phyloP scores from a whole-genome alignment of 2,888 invertebrate species.

The Galerucella pusilla region DNA sequence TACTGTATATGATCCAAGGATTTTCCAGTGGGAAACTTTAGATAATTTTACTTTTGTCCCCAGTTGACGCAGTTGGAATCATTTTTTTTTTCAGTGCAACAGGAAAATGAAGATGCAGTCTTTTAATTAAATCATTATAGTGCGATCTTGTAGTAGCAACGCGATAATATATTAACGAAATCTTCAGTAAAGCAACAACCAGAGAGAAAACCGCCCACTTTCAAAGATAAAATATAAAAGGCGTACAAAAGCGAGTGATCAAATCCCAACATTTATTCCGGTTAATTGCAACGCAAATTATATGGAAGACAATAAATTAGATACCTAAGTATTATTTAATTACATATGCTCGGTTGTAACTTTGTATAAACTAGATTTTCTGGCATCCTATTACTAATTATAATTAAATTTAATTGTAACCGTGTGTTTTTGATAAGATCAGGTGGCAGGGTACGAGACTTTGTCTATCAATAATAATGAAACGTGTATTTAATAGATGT shows the following conservation, averaged over 20 bases:
- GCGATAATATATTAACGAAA: conserved; percentile 42
- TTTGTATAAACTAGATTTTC: conserved; percentile 50
- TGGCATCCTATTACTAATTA: conserved; percentile 55
- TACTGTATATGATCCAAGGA: too few species aligned
- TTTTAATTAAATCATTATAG: conserved; percentile 48
- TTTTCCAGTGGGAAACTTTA: too few species aligned
- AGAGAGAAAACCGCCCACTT: conserved; percentile 48
- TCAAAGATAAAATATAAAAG: conserved; percentile 55
- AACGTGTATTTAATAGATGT: conserved; percentile 11
- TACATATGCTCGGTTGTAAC: conserved; percentile 53
- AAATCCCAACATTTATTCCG: conserved; percentile 57
- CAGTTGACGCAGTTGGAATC: too few species aligned
- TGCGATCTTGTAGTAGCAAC: conserved; percentile 45
- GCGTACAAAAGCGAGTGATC: conserved; percentile 51
- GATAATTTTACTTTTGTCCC: too few species aligned
- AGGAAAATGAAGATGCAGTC: conserved; percentile 25
- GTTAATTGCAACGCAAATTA: conserved; percentile 63
- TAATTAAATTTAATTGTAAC: conserved; percentile 58
- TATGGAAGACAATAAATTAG: conserved; percentile 64
- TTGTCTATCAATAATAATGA: conserved; percentile 46
- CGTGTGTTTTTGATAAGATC: conserved; percentile 50
- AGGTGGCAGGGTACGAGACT: conserved; percentile 53
- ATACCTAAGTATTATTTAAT: conserved; percentile 65
- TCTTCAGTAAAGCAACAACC: conserved; percentile 41
- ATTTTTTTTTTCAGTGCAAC: background rate